These are phyloP conservation scores for Acanthococcus lagerstroemiae DNA, from an alignment of 2,888 invertebrate species.

Conservation along the genomic window DNA sequence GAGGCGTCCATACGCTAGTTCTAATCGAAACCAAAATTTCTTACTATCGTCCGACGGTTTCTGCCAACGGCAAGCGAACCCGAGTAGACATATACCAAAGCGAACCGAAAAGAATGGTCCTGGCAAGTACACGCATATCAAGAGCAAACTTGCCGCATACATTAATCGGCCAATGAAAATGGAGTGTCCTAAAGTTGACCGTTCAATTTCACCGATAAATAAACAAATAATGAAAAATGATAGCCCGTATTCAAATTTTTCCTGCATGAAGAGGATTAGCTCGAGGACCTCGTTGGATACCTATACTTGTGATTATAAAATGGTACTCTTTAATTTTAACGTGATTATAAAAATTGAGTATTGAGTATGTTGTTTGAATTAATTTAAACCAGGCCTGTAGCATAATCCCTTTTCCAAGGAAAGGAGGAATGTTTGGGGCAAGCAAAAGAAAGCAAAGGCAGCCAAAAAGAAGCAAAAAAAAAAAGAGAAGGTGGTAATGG, in stretches of 20 bases:
- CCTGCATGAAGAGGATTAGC: background rate
- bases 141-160: slow-evolving; percentile 22
- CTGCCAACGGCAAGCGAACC: background rate
- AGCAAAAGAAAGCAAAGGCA: too few relatives aligned
- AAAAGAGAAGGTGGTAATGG: too few relatives aligned
- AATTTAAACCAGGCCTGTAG: too few relatives aligned
- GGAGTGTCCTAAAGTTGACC: background rate
- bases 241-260: background rate
- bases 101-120: background rate
- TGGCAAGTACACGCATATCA: slow-evolving; percentile 12
- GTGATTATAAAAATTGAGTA: background rate
- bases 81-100: background rate
- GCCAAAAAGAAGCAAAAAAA: too few relatives aligned
- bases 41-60: background rate
- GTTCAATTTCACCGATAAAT: background rate
- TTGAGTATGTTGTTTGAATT: too few relatives aligned
- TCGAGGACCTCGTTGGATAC: slow-evolving; percentile 24
- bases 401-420: too few relatives aligned
- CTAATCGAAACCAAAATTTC: background rate
- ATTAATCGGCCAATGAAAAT: slow-evolving; percentile 13
- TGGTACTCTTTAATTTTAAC: background rate
- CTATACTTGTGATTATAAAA: slow-evolving; percentile 22
- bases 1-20: background rate
- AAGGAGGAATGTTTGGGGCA: background rate
- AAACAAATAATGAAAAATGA: background rate